phyloP scores from a whole-genome alignment of 2,888 invertebrate species.

The Drosophila pseudotalamancana region DNA sequence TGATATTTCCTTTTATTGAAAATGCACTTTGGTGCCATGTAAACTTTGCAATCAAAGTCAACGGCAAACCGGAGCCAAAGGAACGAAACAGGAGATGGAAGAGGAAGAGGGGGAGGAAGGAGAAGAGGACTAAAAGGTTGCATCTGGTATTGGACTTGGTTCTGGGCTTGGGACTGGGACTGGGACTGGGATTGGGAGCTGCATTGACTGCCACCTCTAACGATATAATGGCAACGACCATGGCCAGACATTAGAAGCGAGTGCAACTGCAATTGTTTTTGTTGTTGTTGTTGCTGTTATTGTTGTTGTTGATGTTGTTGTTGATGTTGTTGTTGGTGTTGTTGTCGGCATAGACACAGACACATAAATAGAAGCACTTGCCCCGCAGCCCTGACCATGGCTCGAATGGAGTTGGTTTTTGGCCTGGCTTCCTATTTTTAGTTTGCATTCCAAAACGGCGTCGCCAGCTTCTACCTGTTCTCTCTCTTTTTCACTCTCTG shows the following conservation, averaged over 20 bases:
- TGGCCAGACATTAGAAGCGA: conserved; percentile 73
- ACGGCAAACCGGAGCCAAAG: conserved; percentile 54
- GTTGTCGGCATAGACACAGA: conserved; percentile 37
- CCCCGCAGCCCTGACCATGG: conserved; percentile 40
- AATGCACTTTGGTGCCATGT: conserved; percentile 82
- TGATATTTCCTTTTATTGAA: conserved; percentile 80
- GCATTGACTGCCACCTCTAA: conserved; percentile 60
- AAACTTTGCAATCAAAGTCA: conserved; percentile 81
- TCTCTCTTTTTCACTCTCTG: conserved; percentile 11
- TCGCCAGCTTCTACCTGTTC: conserved; percentile 51
- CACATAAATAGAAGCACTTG: conserved; percentile 70
- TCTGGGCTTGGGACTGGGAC: conserved; percentile 13
- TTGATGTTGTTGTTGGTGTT: too few species aligned
- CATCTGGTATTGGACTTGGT: conserved; percentile 23
- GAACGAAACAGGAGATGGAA: conserved; percentile 29
- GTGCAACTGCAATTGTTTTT: conserved; percentile 40
- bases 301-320: conserved; percentile 1
- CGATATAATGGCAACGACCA: conserved; percentile 78
- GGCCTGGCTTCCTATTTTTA: conserved; percentile 75
- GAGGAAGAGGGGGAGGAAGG: conserved; percentile 2
- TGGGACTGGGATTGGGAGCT: conserved; percentile 1
- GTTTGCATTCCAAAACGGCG: conserved; percentile 78
- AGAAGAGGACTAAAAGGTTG: conserved; percentile 34
- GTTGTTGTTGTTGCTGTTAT: conserved; percentile 12
- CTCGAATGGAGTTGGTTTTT: conserved; percentile 37